phyloP scores from a whole-genome alignment of 2,888 invertebrate genomes.

The Cataglyphis rosenhaueri region DNA sequence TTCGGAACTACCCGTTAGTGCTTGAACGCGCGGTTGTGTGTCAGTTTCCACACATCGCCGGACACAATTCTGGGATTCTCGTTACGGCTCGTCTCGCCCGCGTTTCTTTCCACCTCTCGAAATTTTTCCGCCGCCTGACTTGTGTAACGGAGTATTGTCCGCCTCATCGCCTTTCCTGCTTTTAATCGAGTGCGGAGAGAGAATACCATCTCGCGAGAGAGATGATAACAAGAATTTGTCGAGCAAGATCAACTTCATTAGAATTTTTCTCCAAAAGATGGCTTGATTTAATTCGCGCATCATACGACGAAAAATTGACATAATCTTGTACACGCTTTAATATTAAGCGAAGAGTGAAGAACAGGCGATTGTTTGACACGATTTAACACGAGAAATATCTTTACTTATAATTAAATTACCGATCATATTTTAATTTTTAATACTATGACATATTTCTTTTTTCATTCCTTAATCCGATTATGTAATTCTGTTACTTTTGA shows the following conservation, averaged over 20 bases:
- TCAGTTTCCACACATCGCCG: slow-evolving; percentile 55
- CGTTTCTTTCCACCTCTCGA: slow-evolving; percentile 60
- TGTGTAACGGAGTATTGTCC: slow-evolving; percentile 62
- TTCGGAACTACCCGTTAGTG: not conserved
- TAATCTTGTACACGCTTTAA: slow-evolving; percentile 60
- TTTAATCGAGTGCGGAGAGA: slow-evolving; percentile 40
- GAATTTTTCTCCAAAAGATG: not conserved
- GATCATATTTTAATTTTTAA: not conserved
- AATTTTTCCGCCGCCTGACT: slow-evolving; percentile 67
- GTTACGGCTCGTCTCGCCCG: slow-evolving; percentile 46
- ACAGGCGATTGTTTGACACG: slow-evolving; percentile 45
- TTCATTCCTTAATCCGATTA: not conserved
- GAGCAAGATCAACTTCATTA: slow-evolving; percentile 57
- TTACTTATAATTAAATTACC: not conserved
- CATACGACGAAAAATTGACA: slow-evolving; percentile 54
- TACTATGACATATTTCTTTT: not conserved
- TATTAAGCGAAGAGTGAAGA: slow-evolving; percentile 60
- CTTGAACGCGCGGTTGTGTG: slow-evolving; percentile 25
- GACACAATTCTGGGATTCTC: slow-evolving; percentile 72
- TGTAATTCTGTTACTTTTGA: not conserved
- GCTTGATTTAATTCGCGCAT: not conserved
- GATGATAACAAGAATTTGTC: slow-evolving; percentile 31
- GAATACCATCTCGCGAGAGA: not conserved
- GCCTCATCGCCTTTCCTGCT: slow-evolving; percentile 62
- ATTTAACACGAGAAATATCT: slow-evolving; percentile 14